A percentile compares a stretch with the other conserved stretches of the same genome.
Evolutionary conservation across 2,113 vertebrate species (phyloP).

Genomic region (Cinclus cinclus): DNA sequence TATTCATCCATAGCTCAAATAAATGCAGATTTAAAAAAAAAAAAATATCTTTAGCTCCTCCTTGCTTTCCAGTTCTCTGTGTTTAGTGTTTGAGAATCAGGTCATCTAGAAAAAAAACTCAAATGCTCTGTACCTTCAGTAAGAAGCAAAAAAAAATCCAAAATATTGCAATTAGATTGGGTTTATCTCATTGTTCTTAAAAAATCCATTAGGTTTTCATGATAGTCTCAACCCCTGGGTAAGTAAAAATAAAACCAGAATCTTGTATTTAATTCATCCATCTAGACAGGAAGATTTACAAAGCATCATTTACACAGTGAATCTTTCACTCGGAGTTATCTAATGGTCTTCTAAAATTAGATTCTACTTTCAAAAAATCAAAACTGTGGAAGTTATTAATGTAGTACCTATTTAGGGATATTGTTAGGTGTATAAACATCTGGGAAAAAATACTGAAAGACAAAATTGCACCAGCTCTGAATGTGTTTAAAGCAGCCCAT

Average conservation of each 20-base stretch:
- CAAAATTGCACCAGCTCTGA: not conserved
- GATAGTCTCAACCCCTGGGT: not conserved
- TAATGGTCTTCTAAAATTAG: conserved; percentile 52
- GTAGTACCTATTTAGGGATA: not conserved
- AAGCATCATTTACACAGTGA: not conserved
- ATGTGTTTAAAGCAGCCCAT: not conserved
- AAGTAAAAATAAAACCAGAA: conserved; percentile 3
- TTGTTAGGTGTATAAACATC: conserved; percentile 14
- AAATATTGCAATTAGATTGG: not conserved
- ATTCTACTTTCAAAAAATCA: conserved; percentile 8
- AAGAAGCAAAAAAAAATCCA: not conserved
- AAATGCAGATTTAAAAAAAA: not conserved
- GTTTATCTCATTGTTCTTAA: not conserved
- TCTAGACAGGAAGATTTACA: not conserved
- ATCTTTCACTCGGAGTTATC: conserved; percentile 8
- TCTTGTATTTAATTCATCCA: not conserved
- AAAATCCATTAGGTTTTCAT: not conserved
- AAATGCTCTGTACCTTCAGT: not conserved
- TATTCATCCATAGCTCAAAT: conserved; percentile 25
- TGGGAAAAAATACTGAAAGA: not conserved
- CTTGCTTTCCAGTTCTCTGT: not conserved
- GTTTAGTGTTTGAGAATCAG: not conserved
- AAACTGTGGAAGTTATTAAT: not conserved
- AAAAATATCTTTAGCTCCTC: not conserved
- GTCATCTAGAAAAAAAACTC: conserved; percentile 12